Base-by-base conservation (phyloP, 2,888 invertebrate species). In the Ypsolopha sequella region DNA sequence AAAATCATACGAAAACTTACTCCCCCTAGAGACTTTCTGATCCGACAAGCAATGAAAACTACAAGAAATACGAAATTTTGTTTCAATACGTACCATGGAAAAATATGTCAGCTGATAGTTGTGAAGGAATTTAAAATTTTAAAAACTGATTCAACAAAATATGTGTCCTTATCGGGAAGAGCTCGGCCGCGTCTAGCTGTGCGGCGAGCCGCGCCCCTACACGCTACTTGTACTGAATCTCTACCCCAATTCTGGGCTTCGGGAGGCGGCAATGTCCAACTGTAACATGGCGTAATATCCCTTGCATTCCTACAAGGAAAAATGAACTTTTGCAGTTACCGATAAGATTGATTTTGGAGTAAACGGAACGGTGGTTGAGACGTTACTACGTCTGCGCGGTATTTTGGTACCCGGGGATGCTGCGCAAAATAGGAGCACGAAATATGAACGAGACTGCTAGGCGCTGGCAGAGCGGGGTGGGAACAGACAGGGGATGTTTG, bases 391-490 rank as follows among this genome's bases (percentile, higher is more conserved):
- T 85, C 87, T 88, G 77, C 80, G 66, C 76, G 76, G 79, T 75
- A 76, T 74, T 81, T 79, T 71, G 73, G 76, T 75, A 80, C 82
- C 85, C 85, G 81, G 87, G 87, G 88, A 88, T 87, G 88, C 88
- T 88, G 88, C 88, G 88, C 86, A 85, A 82, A 84, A 85, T 85
- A 82, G 85, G 81, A 86, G 77, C 81, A 80, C 85, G 80, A 82
- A 87, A 86, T 85, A 82, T 87, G 80, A 81, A 85, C 85, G 86
- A 87, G 88, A 86, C 86, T 81, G 86, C 87, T 75, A 81, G 87
- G 85, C 84, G 86, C 76, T 75, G 77, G 74, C 70, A 74, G 68
- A 73, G 76, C 73, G 78, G 78, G 79, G 80, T 80, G 82, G 67
- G 85, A 82, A 78, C 76, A 82, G 82, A 78, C 71, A 76, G 70